phyloP scores from a whole-genome alignment of 53 echinoderm and acorn worm genomes.

The Actinopyga echinites region DNA sequence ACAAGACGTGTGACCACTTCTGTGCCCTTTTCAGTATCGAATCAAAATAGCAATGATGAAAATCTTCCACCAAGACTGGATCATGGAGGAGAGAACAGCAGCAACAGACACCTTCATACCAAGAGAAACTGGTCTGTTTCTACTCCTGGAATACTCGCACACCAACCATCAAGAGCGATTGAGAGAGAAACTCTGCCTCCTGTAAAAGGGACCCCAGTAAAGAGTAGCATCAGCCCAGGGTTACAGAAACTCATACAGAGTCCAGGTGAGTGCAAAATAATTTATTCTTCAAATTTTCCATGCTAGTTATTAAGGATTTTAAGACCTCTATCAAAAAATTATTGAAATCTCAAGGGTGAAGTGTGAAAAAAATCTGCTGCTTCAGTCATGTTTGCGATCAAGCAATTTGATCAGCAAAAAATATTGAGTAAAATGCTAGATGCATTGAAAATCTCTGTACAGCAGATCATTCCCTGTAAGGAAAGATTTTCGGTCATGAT shows the following conservation, averaged over 20 bases:
- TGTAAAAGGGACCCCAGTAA: background rate
- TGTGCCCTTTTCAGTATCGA: too few species aligned
- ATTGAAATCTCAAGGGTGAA: too few species aligned
- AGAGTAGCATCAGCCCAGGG: slow-evolving; percentile 5
- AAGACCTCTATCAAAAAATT: background rate
- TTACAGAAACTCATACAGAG: slow-evolving; percentile 22
- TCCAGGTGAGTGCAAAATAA: slow-evolving; percentile 21
- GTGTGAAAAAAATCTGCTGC: background rate
- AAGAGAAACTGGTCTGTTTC: background rate
- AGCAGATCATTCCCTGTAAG: too few species aligned
- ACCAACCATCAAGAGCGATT: background rate
- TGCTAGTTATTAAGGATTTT: background rate
- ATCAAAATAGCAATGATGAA: background rate
- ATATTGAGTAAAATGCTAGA: too few species aligned
- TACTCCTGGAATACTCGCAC: background rate
- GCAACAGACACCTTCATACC: too few species aligned
- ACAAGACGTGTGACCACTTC: too few species aligned
- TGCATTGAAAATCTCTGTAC: too few species aligned
- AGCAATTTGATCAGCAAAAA: background rate
- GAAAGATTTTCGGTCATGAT: too few species aligned
- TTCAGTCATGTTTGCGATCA: background rate
- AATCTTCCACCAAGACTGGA: background rate
- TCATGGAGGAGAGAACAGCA: too few species aligned
- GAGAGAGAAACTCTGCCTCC: background rate
- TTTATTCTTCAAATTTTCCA: background rate